These are phyloP conservation scores for Rhabdomys pumilio DNA, from an alignment of 2,797 vertebrate species.

Conservation along the genomic window DNA sequence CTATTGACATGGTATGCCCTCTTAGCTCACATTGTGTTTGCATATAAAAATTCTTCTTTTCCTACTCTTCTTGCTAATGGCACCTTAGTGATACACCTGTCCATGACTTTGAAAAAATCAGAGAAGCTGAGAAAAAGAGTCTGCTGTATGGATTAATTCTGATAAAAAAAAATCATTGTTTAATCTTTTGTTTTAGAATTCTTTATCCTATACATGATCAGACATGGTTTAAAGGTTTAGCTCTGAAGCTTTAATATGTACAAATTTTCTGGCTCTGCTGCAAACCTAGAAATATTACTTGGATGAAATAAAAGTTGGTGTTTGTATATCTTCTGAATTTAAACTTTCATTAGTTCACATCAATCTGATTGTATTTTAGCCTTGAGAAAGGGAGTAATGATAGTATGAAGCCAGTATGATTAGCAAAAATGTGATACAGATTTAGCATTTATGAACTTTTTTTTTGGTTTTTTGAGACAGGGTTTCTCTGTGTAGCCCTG, in stretches of 20 bases:
- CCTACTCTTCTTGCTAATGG: not conserved
- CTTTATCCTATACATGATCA: not conserved
- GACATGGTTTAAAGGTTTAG: not conserved
- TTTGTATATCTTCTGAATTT: slow-evolving; percentile 17
- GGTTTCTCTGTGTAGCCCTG: too few species aligned
- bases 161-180: not conserved
- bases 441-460: slow-evolving; percentile 20
- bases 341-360: not conserved
- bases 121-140: not conserved
- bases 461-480: too few species aligned
- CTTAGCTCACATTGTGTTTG: not conserved
- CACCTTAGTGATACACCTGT: not conserved
- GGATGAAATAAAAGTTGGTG: not conserved
- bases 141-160: not conserved
- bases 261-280: not conserved
- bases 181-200: not conserved
- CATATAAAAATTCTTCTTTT: not conserved
- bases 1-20: not conserved
- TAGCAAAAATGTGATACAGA: not conserved
- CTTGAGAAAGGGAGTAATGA: not conserved
- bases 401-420: not conserved
- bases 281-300: not conserved
- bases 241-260: not conserved
- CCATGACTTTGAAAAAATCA: not conserved
- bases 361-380: not conserved